phyloP scores from a whole-genome alignment of 2,888 invertebrate genomes.

The Tricholauxania praeusta region DNA sequence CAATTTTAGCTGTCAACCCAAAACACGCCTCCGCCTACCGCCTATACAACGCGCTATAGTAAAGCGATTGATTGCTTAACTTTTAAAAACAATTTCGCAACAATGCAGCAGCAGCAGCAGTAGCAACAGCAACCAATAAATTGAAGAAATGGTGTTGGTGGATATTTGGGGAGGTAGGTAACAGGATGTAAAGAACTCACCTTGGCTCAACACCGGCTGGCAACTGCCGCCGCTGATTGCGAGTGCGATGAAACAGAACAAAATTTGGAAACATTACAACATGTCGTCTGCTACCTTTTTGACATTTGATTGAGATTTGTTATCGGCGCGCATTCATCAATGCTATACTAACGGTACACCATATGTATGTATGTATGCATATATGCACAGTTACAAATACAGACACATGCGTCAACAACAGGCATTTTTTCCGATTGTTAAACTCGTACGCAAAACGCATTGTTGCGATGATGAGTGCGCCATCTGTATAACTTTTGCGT shows the following conservation, averaged over 20 bases:
- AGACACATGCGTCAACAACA: conserved; percentile 20
- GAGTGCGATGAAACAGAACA: background rate
- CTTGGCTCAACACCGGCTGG: background rate
- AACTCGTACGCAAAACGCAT: background rate
- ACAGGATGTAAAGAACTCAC: conserved; percentile 14
- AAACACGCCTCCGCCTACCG: conserved; percentile 17
- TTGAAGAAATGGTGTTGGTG: background rate
- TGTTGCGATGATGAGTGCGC: background rate
- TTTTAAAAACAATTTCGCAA: conserved; percentile 56
- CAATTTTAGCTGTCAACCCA: conserved; percentile 61
- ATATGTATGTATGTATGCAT: conserved; percentile 33
- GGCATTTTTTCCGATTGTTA: background rate
- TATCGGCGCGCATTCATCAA: conserved; percentile 63
- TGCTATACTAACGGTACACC: conserved; percentile 59
- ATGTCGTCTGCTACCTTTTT: conserved; percentile 67
- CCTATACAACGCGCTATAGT: background rate
- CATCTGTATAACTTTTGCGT: conserved; percentile 3
- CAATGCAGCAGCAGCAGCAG: conserved; percentile 44
- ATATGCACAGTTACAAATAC: conserved; percentile 54
- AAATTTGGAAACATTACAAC: conserved; percentile 65
- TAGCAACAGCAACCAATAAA: background rate
- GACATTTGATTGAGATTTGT: conserved; percentile 69
- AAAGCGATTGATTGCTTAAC: conserved; percentile 30
- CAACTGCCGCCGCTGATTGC: conserved; percentile 14
- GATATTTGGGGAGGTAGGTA: background rate